Conservation (phyloP, 2,888 invertebrate genomes). For the Lathronympha strigana region DNA sequence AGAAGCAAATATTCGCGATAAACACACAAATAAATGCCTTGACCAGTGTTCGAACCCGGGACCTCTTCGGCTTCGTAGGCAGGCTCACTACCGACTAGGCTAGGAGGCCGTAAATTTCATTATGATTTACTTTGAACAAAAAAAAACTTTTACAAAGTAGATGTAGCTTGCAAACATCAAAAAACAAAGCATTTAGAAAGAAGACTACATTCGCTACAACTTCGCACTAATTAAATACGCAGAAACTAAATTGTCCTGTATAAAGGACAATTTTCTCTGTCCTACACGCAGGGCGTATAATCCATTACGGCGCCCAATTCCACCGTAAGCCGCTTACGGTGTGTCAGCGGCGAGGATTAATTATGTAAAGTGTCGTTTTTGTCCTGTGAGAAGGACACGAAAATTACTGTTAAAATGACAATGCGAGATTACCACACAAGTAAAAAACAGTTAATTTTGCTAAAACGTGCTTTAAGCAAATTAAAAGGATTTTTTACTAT, state of each 20-base stretch:
- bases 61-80: no score
- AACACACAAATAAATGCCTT: no score
- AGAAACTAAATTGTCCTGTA: background rate
- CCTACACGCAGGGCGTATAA: conserved; percentile 11
- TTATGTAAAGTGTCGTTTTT: conserved; percentile 34
- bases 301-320: conserved; percentile 28
- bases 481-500: background rate
- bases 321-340: conserved; percentile 37
- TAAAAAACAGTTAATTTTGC: conserved; percentile 1
- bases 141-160: no score
- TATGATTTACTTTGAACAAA: no score
- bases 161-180: no score
- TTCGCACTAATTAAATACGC: background rate
- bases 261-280: background rate
- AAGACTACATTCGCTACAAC: no score
- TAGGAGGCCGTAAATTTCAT: no score
- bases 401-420: conserved; percentile 23
- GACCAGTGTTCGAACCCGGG: no score
- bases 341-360: conserved; percentile 32
- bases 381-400: conserved; percentile 6
- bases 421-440: conserved; percentile 15
- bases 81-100: no score
- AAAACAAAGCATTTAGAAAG: no score
- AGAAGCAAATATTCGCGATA: no score
- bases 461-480: background rate